Evolutionary conservation across 2,113 vertebrate genomes (phyloP).

Genomic region (Dicerorhinus sumatrensis): DNA sequence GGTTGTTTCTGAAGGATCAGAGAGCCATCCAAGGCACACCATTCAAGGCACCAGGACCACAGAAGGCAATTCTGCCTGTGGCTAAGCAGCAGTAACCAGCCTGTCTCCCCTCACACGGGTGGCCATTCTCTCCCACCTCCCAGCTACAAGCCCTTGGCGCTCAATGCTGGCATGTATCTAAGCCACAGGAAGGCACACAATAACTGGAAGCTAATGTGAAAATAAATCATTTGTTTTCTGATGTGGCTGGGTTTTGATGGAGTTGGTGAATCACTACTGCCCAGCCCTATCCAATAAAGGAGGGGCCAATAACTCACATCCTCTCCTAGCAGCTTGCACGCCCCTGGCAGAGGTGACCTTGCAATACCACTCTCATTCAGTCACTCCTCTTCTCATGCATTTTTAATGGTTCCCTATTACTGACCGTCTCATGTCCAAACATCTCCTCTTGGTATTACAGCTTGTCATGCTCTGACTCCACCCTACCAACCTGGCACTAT

Average conservation of each 20-base stretch:
- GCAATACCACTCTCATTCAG: neutral
- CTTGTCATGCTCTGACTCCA: neutral
- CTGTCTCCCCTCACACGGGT: neutral
- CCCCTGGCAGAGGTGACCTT: neutral
- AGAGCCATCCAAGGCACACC: neutral
- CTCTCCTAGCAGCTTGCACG: neutral
- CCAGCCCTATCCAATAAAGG: neutral
- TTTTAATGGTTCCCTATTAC: constrained; percentile 18
- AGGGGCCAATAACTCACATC: neutral
- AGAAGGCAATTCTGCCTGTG: neutral
- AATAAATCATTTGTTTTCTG: constrained; percentile 60
- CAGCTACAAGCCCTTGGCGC: neutral
- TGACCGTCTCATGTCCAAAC: neutral
- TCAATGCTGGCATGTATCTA: neutral
- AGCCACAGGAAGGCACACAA: constrained; percentile 61
- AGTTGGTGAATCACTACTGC: constrained; percentile 7
- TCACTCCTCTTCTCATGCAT: constrained; percentile 19
- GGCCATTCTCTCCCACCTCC: neutral
- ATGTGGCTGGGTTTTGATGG: neutral
- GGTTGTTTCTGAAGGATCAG: neutral
- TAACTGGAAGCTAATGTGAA: constrained; percentile 51
- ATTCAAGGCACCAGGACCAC: neutral
- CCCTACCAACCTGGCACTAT: neutral
- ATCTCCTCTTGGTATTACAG: neutral
- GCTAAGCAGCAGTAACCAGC: neutral